Conservation (phyloP, 2,888 invertebrate species). For the Drosophila pseudotakahashii region DNA sequence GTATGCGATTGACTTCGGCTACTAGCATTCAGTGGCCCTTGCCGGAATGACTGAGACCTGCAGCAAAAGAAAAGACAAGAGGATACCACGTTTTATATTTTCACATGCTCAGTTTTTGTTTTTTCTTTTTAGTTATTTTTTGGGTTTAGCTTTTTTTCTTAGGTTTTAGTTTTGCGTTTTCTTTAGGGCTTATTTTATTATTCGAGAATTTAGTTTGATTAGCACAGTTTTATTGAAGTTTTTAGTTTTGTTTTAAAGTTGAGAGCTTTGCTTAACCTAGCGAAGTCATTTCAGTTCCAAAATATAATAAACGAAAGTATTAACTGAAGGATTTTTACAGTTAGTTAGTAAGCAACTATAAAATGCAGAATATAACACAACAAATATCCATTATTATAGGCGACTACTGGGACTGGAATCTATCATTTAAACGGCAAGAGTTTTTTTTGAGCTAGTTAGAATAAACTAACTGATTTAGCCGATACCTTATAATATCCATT, state of each 20-base stretch:
- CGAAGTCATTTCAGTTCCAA: conserved; percentile 46
- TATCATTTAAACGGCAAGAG: neutral
- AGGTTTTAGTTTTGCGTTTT: conserved; percentile 29
- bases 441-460: neutral
- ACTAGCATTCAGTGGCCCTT: conserved; percentile 86
- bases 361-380: conserved; percentile 35
- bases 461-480: neutral
- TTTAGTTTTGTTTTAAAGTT: conserved; percentile 36
- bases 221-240: conserved; percentile 54
- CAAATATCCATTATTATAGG: conserved; percentile 18
- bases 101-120: conserved; percentile 74
- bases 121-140: conserved; percentile 27
- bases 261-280: conserved; percentile 33
- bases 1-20: conserved; percentile 86
- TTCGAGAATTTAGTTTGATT: conserved; percentile 37
- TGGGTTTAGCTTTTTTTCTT: conserved; percentile 19
- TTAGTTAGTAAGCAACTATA: conserved; percentile 35
- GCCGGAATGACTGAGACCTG: conserved; percentile 98
- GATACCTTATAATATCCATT: neutral
- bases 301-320: conserved; percentile 19
- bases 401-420: conserved; percentile 5
- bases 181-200: conserved; percentile 28
- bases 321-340: conserved; percentile 15
- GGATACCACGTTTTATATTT: conserved; percentile 84
- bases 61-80: conserved; percentile 85